Percentiles rank a stretch among this genome's conserved stretches.
Evolutionary conservation across 2,113 vertebrate genomes (phyloP).

Genomic region (Ramphastos sulfuratus): DNA sequence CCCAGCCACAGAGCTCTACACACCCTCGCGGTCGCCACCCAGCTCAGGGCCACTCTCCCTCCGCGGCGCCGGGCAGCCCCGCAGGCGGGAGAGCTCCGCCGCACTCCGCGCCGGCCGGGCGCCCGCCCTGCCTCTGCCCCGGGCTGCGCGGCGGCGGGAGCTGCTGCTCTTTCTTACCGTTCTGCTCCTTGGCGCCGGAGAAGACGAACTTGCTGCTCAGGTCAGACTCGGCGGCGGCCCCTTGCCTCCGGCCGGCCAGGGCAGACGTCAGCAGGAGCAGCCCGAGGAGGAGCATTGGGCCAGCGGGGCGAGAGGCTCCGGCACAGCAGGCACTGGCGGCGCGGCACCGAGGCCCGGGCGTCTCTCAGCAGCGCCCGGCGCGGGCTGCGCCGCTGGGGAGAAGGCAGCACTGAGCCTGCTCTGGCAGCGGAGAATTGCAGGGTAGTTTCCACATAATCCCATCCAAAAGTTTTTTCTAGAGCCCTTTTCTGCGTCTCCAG

Average conservation of each 20-base stretch:
- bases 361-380: slow-evolving; percentile 84
- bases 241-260: slow-evolving; percentile 84
- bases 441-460: slow-evolving; percentile 93
- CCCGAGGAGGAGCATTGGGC: slow-evolving; percentile 96
- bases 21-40: background rate
- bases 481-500: slow-evolving; percentile 70
- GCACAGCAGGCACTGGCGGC: slow-evolving; percentile 66
- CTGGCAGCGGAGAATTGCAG: slow-evolving; percentile 81
- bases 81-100: background rate
- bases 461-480: slow-evolving; percentile 78
- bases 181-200: slow-evolving; percentile 89
- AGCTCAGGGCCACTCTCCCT: background rate
- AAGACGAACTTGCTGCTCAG: slow-evolving; percentile 87
- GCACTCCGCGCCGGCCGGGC: background rate
- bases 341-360: slow-evolving; percentile 74
- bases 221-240: slow-evolving; percentile 87
- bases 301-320: slow-evolving; percentile 75
- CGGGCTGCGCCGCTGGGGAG: slow-evolving; percentile 77
- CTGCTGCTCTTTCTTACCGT: slow-evolving; percentile 80
- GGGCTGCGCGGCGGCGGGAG: background rate
- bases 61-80: background rate
- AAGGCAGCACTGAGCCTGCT: slow-evolving; percentile 83
- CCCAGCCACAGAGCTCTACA: background rate
- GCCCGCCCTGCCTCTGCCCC: background rate
- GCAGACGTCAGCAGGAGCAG: slow-evolving; percentile 89